Percentiles rank a stretch among this genome's conserved stretches.
These are phyloP conservation scores for Typhlomys cinereus DNA, from an alignment of 2,113 vertebrate genomes.

Conservation along the genomic window DNA sequence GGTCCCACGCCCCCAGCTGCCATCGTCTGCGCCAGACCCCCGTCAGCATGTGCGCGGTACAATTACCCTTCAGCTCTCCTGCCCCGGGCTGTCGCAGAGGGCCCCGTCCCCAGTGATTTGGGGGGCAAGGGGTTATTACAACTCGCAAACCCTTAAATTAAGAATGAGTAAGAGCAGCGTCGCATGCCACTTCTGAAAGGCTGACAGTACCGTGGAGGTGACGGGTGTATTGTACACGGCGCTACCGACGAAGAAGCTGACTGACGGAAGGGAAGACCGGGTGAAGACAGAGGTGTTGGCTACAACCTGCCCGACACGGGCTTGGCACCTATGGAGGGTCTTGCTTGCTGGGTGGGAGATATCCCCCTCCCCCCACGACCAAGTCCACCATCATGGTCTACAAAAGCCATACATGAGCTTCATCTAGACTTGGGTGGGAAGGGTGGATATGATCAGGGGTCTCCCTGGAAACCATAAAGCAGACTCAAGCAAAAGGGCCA, in stretches of 20 bases:
- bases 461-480: background rate
- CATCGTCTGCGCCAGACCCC: constrained; percentile 60
- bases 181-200: constrained; percentile 64
- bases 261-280: background rate
- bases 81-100: constrained; percentile 57
- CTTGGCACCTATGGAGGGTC: background rate
- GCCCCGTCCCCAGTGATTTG: constrained; percentile 65
- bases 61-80: constrained; percentile 70
- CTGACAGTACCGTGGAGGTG: constrained; percentile 63
- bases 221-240: background rate
- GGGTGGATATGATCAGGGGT: background rate
- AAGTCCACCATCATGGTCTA: background rate
- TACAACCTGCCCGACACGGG: background rate
- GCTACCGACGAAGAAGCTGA: background rate
- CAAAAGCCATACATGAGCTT: background rate
- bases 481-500: background rate
- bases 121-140: constrained; percentile 74
- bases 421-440: no score
- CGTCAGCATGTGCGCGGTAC: constrained; percentile 32
- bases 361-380: no score
- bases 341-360: background rate
- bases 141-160: constrained; percentile 75
- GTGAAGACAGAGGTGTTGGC: background rate
- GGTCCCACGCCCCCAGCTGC: background rate
- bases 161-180: constrained; percentile 64